These are phyloP conservation scores for Epinotia ramella DNA, from an alignment of 2,888 invertebrate species.

Conservation along the genomic window DNA sequence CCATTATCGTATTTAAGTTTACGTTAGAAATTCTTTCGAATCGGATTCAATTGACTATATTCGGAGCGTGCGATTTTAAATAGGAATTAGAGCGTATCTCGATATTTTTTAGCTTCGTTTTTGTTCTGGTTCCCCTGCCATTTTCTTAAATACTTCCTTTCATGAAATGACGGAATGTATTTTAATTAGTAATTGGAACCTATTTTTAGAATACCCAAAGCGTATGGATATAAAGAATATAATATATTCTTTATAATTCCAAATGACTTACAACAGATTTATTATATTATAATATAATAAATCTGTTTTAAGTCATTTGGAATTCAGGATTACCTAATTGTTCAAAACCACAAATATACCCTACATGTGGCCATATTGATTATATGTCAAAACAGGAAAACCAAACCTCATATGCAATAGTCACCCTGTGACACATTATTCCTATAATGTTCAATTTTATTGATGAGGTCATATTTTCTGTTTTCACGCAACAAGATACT, in stretches of 20 bases:
- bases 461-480: not conserved
- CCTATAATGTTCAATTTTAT: not conserved
- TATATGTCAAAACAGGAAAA: conserved; percentile 30
- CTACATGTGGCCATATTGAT: conserved; percentile 11
- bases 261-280: not conserved
- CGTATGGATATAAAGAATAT: not conserved
- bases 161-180: not conserved
- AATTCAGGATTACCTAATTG: conserved; percentile 5
- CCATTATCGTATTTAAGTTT: conserved; percentile 37
- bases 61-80: conserved; percentile 34
- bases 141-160: conserved; percentile 7
- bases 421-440: conserved; percentile 8
- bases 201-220: not conserved
- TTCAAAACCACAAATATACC: conserved; percentile 8
- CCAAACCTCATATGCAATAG: not conserved
- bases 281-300: no score
- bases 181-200: not conserved
- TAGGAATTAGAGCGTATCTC: conserved; percentile 42
- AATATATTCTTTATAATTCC: no score
- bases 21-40: conserved; percentile 28
- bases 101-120: conserved; percentile 10
- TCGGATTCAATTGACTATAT: conserved; percentile 39
- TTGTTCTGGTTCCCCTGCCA: not conserved
- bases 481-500: not conserved
- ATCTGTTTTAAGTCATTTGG: not conserved